A percentile compares a stretch with the other conserved stretches of the same genome.
These are phyloP conservation scores for Drosophila nr. fundita DNA, from an alignment of 2,888 invertebrate species.

Conservation along the genomic window DNA sequence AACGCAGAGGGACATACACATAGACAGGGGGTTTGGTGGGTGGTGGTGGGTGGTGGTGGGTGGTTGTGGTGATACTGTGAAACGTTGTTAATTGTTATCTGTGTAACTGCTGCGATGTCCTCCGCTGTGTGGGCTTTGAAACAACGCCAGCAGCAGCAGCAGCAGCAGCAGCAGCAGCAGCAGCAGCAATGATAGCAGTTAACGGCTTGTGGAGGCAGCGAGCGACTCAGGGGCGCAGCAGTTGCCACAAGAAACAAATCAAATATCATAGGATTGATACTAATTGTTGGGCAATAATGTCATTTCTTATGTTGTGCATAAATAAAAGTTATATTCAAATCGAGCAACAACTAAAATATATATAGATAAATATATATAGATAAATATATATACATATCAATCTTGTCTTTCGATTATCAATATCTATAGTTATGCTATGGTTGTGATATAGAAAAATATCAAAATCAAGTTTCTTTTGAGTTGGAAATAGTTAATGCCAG, in stretches of 20 bases:
- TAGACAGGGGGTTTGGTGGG: background rate
- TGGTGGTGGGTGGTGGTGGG: background rate
- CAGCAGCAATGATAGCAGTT: slow-evolving; percentile 18
- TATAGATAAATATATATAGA: no score
- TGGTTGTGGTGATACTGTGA: slow-evolving; percentile 9
- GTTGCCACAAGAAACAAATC: background rate
- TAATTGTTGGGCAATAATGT: background rate
- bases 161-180: slow-evolving; percentile 15
- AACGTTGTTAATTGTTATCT: slow-evolving; percentile 78
- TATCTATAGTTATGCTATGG: background rate
- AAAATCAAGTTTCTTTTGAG: background rate
- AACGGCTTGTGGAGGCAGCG: slow-evolving; percentile 39
- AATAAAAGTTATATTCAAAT: background rate
- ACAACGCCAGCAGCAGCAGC: slow-evolving; percentile 46
- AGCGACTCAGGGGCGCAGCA: slow-evolving; percentile 45
- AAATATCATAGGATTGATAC: background rate
- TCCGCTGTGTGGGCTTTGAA: slow-evolving; percentile 54
- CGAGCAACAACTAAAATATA: background rate
- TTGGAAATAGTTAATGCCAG: background rate
- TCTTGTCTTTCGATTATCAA: background rate
- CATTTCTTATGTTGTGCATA: background rate
- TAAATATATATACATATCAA: background rate
- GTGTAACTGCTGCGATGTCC: slow-evolving; percentile 67
- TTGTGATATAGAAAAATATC: background rate
- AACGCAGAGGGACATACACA: background rate